Base-by-base conservation (phyloP, 2,888 invertebrate species). In the Muscina levida region DNA sequence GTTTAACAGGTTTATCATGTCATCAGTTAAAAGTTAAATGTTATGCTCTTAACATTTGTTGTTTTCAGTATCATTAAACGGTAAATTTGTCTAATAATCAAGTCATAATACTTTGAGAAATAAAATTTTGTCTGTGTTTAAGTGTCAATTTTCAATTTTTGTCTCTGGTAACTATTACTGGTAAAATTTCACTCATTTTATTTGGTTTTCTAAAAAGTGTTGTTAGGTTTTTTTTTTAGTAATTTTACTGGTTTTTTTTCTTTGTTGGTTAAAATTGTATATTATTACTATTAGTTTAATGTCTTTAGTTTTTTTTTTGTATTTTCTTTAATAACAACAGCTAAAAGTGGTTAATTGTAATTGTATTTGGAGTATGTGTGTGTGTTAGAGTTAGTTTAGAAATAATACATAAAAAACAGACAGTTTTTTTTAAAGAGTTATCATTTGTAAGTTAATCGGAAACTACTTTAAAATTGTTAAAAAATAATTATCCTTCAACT, bases 181-280 rank as follows among this genome's bases (percentile, higher is more conserved):
- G 31, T 31, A 66, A 74, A 77, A 74, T 77, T 81, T 81, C 81
- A 77, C 77, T 81, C 77, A 24, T 72, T 72, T n/a, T 68, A 68
- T 42, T 46, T 57, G 11, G 59, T 66, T 24, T 71, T 65, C 44
- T 56, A 73, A 73, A 17, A 53, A n/a, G 44, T 59, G n/a, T n/a
- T 31, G 15, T 56, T 44, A 17, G 44, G 31, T 53, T 15, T 51
- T 46, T 15, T 15, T 19, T 51, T 22, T 19, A 2, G 53, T 53
- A 11, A 53, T 22, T 72, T 37, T 70, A n/a, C n/a, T n/a, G n/a
- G n/a, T n/a, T n/a, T n/a, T n/a, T n/a, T n/a, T n/a, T n/a, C n/a
- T n/a, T n/a, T n/a, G n/a, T 65, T 46, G n/a, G 53, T 71, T 66
- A 57, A 67, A 74, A 71, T 44, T 73, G 2, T 66, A 22, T 62